Evolutionary conservation across 2,888 invertebrate genomes (phyloP).

Genomic region (Halocaridina rubra): DNA sequence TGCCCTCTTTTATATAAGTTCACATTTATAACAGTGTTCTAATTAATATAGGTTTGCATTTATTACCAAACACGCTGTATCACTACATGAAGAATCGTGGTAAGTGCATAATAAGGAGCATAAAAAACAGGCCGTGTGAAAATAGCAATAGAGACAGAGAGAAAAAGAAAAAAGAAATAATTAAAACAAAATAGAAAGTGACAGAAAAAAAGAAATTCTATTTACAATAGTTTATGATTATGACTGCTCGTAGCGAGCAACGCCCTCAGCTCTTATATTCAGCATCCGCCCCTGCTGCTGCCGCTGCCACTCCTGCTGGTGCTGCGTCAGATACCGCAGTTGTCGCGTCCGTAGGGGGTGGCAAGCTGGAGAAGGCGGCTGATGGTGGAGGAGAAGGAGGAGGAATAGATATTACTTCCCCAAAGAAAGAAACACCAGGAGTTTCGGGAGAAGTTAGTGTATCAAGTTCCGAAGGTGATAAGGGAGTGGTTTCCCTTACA

Average conservation of each 20-base stretch:
- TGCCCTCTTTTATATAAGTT: no score
- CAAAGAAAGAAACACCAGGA: no score
- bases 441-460: no score
- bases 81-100: no score
- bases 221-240: background rate
- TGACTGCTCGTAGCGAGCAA: conserved; percentile 47
- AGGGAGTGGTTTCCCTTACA: background rate
- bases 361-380: background rate
- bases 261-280: conserved; percentile 43
- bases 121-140: background rate
- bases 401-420: no score
- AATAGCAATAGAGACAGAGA: background rate
- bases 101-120: no score
- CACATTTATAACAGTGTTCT: no score
- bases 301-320: background rate
- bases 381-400: background rate
- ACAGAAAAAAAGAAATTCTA: background rate
- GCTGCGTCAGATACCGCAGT: background rate
- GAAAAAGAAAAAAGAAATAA: background rate
- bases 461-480: background rate
- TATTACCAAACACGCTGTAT: no score
- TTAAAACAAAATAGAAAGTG: background rate
- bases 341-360: background rate
- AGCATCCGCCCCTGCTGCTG: background rate
- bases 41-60: no score